A percentile compares a stretch with the other conserved stretches of the same genome.
These are phyloP conservation scores for Euplagia quadripunctaria DNA, from an alignment of 2,888 invertebrate genomes.

Conservation along the genomic window DNA sequence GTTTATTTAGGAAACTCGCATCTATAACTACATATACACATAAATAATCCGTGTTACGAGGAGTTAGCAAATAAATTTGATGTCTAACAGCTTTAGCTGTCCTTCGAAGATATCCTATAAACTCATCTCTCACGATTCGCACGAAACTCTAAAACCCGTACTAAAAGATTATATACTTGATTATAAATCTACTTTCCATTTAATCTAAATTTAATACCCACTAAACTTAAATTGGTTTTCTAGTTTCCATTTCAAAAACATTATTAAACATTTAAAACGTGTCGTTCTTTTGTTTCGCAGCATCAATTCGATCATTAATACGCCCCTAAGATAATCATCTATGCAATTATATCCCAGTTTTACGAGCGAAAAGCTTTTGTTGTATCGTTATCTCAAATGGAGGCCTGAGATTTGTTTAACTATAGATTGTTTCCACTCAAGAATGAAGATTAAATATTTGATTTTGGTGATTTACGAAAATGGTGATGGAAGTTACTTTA, in stretches of 20 bases:
- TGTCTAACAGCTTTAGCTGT: no score
- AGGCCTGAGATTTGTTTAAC: slow-evolving; percentile 37
- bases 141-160: background rate
- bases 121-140: background rate
- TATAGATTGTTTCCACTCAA: slow-evolving; percentile 29
- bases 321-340: slow-evolving; percentile 41
- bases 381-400: slow-evolving; percentile 35
- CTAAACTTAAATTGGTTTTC: background rate
- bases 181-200: background rate
- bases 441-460: slow-evolving; percentile 26
- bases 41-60: no score
- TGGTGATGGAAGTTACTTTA: slow-evolving; percentile 4
- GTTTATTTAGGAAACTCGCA: no score
- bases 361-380: slow-evolving; percentile 43
- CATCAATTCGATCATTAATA: slow-evolving; percentile 42
- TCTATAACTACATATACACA: no score
- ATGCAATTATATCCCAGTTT: slow-evolving; percentile 48
- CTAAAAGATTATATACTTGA: background rate
- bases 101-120: background rate
- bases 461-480: slow-evolving; percentile 15
- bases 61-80: no score
- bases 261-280: slow-evolving; percentile 16
- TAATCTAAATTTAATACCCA: background rate
- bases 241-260: slow-evolving; percentile 12
- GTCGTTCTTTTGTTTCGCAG: slow-evolving; percentile 20